Evolutionary conservation across 2,888 invertebrate genomes (phyloP), one percentile per base, ranked within the genome.

Genomic region (Hedya salicella): DNA sequence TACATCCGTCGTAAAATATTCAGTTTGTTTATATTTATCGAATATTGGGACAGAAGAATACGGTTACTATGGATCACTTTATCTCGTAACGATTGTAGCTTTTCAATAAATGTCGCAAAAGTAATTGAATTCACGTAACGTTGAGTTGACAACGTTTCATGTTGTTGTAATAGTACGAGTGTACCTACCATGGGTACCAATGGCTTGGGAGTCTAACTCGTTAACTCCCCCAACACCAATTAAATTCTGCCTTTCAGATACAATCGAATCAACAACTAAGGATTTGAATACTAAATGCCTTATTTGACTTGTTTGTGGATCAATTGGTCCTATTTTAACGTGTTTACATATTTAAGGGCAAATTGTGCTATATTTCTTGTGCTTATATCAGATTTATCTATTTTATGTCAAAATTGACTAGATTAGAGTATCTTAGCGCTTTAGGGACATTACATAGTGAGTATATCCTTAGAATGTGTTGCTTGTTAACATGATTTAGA

Each of bases 231-330:
- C 36, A 16, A 39, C 59, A 52, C n/a, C 52, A 50, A 59, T 59
- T 65, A 53, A 56, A 59, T 44, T 44, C 57, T 44, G 19, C 39
- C 44, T 59, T 21, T 50, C 25, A 32, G 59, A 64, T 59, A 64
- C 46, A 60, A 65, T 65, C 59, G 52, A 65, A 59, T 60, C 59
- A 39, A 53, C 59, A 52, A 53, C 52, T 30, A 39, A 53, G 39
- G 59, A 60, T 60, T 46, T 65, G 59, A 53, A 65, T 65, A 48
- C 57, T 59, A 59, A 57, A 52, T 65, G 50, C 64, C 63, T 57
- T 65, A 60, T 60, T 65, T 52, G 44, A 46, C 17, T 50, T n/a
- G 39, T 42, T 19, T 59, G 42, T 50, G 36, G 16, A 44, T 49
- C 49, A 42, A 49, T 42, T 57, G 36, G 16, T 4, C 21, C 32